Conservation (phyloP, 2,888 invertebrate genomes). For the Bursaphelenchus okinawaensis region DNA sequence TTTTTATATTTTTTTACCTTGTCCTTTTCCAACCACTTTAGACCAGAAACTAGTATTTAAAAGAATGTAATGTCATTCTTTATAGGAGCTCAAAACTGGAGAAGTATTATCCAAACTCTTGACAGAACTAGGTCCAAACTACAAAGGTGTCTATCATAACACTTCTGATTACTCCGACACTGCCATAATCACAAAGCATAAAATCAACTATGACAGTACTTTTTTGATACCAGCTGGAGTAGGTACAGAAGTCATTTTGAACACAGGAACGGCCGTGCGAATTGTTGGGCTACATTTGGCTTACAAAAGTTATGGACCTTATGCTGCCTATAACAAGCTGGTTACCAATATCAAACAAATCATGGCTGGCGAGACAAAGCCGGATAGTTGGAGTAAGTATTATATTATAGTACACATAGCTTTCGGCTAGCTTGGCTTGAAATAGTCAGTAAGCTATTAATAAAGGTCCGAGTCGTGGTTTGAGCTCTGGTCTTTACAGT, state of each 20-base stretch:
- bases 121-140: conserved; percentile 7
- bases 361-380: neutral
- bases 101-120: conserved; percentile 2
- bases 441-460: no score
- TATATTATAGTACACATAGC: neutral
- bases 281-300: conserved; percentile 20
- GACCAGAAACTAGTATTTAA: no score
- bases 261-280: neutral
- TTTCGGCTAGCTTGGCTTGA: no score
- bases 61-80: no score
- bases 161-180: conserved; percentile 34
- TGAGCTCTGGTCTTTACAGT: no score
- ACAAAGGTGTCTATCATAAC: neutral
- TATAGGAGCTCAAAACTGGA: neutral
- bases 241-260: neutral
- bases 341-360: neutral
- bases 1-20: neutral
- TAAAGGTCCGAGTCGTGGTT: no score
- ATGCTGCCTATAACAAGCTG: conserved; percentile 20
- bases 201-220: conserved; percentile 10
- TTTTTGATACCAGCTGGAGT: neutral
- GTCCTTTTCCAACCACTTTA: neutral
- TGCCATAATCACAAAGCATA: conserved; percentile 40
- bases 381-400: conserved; percentile 2
- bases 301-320: conserved; percentile 23